These are phyloP conservation scores for Uria lomvia DNA, from an alignment of 2,113 vertebrate genomes.

Conservation along the genomic window DNA sequence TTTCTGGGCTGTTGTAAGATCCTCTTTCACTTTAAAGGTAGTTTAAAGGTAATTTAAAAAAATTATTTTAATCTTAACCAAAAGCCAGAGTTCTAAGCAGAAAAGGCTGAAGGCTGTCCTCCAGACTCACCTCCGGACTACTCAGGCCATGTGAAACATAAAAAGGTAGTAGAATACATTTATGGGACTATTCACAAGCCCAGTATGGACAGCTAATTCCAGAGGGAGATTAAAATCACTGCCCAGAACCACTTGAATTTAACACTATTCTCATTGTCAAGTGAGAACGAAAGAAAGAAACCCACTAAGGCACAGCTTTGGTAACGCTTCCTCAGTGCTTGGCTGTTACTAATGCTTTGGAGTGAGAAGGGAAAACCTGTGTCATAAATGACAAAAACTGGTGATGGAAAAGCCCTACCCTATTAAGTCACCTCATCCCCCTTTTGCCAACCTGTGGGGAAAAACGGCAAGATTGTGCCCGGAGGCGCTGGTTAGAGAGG, in stretches of 20 bases:
- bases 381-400: not conserved
- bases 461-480: not conserved
- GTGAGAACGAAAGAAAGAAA: not conserved
- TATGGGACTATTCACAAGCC: not conserved
- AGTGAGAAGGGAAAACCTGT: not conserved
- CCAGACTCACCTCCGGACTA: not conserved
- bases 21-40: slow-evolving; percentile 48
- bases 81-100: slow-evolving; percentile 6
- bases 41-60: slow-evolving; percentile 31
- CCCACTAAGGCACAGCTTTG: not conserved
- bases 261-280: not conserved
- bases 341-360: not conserved
- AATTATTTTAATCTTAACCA: slow-evolving; percentile 24
- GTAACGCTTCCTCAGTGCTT: not conserved
- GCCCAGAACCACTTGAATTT: not conserved
- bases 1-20: slow-evolving; percentile 26
- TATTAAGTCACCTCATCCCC: not conserved
- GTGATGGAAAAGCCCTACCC: not conserved
- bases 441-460: not conserved
- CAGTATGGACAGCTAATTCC: not conserved
- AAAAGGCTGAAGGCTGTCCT: not conserved
- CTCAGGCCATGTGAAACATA: not conserved
- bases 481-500: not conserved
- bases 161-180: slow-evolving; percentile 19
- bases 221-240: not conserved